phyloP scores from a whole-genome alignment of 2,113 vertebrate species.

The Apus apus region DNA sequence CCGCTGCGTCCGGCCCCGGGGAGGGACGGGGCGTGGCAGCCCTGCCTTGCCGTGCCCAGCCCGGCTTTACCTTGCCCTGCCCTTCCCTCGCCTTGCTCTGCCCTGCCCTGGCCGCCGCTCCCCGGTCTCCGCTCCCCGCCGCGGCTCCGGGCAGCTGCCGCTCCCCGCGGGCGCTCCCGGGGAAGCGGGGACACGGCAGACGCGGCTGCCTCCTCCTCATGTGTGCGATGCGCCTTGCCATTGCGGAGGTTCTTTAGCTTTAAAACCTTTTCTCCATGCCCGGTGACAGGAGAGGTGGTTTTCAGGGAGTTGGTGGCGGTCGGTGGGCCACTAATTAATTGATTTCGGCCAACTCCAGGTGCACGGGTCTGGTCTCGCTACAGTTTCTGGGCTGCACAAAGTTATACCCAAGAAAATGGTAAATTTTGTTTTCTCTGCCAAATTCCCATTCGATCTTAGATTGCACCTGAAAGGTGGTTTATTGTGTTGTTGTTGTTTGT shows the following conservation, averaged over 20 bases:
- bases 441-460: neutral
- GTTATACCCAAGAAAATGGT: neutral
- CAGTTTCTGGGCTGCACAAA: neutral
- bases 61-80: neutral
- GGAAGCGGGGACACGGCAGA: rapidly evolving
- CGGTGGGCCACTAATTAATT: neutral
- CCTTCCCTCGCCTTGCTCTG: neutral
- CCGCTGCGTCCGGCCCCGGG: neutral
- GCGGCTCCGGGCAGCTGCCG: neutral
- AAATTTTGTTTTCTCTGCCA: neutral
- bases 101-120: neutral
- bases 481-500: no score
- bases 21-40: neutral
- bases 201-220: rapidly evolving
- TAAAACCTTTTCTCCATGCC: rapidly evolving
- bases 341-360: neutral
- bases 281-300: neutral
- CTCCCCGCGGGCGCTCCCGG: no score
- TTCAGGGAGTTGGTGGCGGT: neutral
- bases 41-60: neutral
- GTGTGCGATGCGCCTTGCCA: neutral
- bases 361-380: neutral
- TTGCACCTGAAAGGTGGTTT: neutral
- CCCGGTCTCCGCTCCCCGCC: neutral
- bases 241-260: neutral